phyloP scores from a whole-genome alignment of 2,797 vertebrate genomes.

The Epinephelus malabaricus region DNA sequence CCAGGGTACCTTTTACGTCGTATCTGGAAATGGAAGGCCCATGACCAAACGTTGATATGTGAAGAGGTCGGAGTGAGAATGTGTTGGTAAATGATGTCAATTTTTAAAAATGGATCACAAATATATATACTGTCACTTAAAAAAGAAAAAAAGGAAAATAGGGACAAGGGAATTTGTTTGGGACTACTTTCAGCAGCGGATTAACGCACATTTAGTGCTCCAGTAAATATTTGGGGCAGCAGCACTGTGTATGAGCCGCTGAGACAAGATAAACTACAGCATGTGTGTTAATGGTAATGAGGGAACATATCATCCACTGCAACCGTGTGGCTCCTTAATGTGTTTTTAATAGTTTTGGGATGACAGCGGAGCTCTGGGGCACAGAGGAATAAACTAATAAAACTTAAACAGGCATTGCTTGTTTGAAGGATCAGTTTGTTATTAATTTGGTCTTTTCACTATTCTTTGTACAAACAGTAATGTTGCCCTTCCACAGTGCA shows the following conservation, averaged over 20 bases:
- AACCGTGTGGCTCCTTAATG: neutral
- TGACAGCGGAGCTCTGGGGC: neutral
- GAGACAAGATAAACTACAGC: neutral
- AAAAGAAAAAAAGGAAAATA: neutral
- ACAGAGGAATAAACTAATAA: neutral
- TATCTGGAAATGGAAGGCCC: too few relatives aligned
- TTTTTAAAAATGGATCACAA: neutral
- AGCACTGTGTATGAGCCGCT: neutral
- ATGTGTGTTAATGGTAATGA: neutral
- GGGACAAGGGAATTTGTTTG: neutral
- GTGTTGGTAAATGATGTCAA: neutral
- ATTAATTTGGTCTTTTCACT: neutral
- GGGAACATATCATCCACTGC: too few relatives aligned
- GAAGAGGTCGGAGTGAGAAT: too few relatives aligned
- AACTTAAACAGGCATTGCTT: neutral
- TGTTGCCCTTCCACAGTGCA: neutral
- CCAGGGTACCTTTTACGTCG: too few relatives aligned
- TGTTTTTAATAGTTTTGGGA: constrained; percentile 5
- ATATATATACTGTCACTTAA: neutral
- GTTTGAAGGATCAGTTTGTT: neutral
- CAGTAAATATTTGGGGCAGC: neutral
- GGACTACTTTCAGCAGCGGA: neutral
- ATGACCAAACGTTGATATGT: too few relatives aligned
- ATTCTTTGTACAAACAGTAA: neutral
- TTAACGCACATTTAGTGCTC: neutral